Percentiles rank a stretch among this genome's conserved stretches.
Conservation (phyloP, 2,113 vertebrate species). For the Ciconia boyciana region DNA sequence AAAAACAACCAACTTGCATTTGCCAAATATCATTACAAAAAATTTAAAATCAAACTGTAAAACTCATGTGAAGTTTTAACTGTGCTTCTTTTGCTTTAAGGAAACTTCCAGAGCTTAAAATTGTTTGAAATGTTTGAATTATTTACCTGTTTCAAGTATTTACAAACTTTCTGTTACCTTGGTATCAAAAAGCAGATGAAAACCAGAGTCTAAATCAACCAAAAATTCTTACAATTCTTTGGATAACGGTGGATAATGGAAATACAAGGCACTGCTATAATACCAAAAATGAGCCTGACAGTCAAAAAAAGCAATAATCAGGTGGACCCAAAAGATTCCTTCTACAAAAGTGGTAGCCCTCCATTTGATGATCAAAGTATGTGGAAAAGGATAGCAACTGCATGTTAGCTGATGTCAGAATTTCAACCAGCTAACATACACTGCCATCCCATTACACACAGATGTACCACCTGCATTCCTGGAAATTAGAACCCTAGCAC, state of each 20-base stretch:
- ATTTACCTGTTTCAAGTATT: not conserved
- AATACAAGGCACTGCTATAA: not conserved
- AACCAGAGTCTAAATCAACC: not conserved
- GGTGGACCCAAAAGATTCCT: not conserved
- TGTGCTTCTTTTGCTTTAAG: not conserved
- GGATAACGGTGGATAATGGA: not conserved
- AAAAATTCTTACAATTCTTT: not conserved
- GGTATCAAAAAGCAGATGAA: not conserved
- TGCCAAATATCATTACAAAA: not conserved
- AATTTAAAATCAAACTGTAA: not conserved
- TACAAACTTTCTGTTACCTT: not conserved
- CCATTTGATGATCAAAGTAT: not conserved
- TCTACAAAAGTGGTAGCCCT: not conserved
- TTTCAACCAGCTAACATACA: conserved; percentile 89
- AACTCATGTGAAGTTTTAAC: not conserved
- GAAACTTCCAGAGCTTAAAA: not conserved
- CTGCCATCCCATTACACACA: conserved; percentile 82
- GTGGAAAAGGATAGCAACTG: conserved; percentile 72
- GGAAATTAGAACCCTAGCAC: not conserved
- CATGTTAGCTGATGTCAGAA: conserved; percentile 75
- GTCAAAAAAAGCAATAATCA: not conserved
- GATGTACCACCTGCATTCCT: not conserved
- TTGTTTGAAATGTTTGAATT: not conserved
- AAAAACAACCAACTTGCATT: not conserved
- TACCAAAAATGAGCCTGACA: not conserved